phyloP scores from a whole-genome alignment of 2,113 vertebrate genomes.

The Pluvialis apricaria region DNA sequence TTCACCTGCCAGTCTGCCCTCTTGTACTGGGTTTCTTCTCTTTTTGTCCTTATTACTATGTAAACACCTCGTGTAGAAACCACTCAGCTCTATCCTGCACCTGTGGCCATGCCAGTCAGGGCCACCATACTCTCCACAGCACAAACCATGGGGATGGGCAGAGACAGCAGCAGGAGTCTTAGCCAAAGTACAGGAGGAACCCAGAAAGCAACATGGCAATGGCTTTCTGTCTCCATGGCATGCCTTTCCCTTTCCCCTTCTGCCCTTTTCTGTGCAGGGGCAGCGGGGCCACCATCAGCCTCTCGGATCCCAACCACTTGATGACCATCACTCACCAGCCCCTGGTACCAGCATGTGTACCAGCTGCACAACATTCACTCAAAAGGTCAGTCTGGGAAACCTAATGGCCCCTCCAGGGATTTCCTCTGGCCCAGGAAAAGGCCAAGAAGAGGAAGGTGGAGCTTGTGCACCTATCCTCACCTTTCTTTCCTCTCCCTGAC shows the following conservation, averaged over 20 bases:
- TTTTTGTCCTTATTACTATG: too few relatives aligned
- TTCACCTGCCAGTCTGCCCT: not conserved
- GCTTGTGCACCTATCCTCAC: too few relatives aligned
- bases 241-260: not conserved
- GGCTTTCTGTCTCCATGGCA: not conserved
- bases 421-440: not conserved
- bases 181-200: not conserved
- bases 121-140: not conserved
- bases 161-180: not conserved
- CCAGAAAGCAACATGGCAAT: too few relatives aligned
- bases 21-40: not conserved
- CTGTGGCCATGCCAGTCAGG: accelerated
- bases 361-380: not conserved
- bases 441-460: not conserved
- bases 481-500: too few relatives aligned
- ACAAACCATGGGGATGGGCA: accelerated
- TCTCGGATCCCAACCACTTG: not conserved
- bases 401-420: not conserved
- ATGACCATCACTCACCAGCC: not conserved
- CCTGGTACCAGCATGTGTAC: accelerated
- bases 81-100: not conserved
- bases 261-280: not conserved
- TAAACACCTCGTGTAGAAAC: not conserved
- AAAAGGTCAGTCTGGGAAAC: not conserved
- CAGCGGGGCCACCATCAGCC: too few relatives aligned